These are phyloP conservation scores for Tyria jacobaeae DNA, from an alignment of 2,888 invertebrate genomes.

Conservation along the genomic window DNA sequence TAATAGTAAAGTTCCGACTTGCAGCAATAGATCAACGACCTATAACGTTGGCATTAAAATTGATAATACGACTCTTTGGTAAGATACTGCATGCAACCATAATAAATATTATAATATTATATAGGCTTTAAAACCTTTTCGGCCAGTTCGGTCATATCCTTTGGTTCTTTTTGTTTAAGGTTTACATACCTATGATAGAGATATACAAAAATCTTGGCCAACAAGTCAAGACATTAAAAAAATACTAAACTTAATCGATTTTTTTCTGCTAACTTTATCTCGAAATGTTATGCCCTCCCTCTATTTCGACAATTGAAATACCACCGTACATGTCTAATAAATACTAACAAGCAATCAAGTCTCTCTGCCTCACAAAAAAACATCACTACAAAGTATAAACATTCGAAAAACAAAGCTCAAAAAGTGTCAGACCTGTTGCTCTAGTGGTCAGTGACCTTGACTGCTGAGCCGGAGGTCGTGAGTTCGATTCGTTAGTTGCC, in stretches of 20 bases:
- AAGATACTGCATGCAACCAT: background rate
- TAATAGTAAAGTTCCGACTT: background rate
- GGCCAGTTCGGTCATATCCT: background rate
- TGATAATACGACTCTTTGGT: background rate
- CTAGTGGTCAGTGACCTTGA: too few relatives aligned
- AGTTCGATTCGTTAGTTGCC: too few relatives aligned
- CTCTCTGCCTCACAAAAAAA: too few relatives aligned
- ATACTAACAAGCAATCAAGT: too few relatives aligned
- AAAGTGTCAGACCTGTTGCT: too few relatives aligned
- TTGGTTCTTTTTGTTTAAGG: background rate
- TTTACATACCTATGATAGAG: background rate
- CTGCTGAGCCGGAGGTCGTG: too few relatives aligned
- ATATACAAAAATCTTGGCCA: background rate
- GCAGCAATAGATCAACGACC: conserved; percentile 1
- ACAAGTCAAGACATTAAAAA: background rate
- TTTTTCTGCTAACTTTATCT: too few relatives aligned
- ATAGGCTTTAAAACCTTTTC: background rate
- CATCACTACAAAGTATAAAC: too few relatives aligned
- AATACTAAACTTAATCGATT: background rate
- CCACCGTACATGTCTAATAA: too few relatives aligned
- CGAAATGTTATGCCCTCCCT: too few relatives aligned
- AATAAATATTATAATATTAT: background rate
- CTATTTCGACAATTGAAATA: too few relatives aligned
- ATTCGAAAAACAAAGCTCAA: too few relatives aligned
- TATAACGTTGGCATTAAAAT: background rate